These are phyloP conservation scores for Actinemys pallida DNA, from an alignment of 2,113 vertebrate species.

Conservation along the genomic window DNA sequence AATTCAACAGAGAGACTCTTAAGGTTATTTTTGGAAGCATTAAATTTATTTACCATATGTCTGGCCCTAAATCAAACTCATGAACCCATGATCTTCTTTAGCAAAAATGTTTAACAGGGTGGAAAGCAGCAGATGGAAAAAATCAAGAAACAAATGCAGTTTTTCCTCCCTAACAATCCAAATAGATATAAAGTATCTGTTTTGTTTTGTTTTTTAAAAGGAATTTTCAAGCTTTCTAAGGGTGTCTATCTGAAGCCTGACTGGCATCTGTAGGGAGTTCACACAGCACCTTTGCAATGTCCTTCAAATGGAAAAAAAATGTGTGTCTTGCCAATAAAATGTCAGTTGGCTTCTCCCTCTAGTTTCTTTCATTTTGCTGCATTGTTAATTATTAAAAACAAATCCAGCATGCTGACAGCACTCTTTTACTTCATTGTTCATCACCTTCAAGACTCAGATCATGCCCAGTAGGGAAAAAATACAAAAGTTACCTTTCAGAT, in stretches of 20 bases:
- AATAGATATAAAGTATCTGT: background rate
- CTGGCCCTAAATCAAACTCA: background rate
- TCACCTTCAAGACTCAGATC: background rate
- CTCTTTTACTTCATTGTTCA: constrained; percentile 1
- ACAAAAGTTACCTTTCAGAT: background rate
- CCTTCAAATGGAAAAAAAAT: background rate
- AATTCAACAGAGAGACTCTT: background rate
- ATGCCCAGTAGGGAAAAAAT: background rate
- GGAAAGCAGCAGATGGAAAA: background rate
- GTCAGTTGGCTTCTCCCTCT: background rate
- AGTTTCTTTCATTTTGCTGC: constrained; percentile 26
- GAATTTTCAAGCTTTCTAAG: background rate
- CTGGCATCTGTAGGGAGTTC: background rate
- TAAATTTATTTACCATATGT: background rate
- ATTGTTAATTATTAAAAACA: constrained; percentile 10
- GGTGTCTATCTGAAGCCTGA: background rate
- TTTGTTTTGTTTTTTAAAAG: constrained; percentile 4
- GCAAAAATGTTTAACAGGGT: background rate
- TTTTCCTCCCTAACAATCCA: background rate
- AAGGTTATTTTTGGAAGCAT: background rate
- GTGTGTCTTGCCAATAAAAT: background rate
- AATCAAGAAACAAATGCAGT: background rate
- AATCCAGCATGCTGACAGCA: background rate
- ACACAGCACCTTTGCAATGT: background rate
- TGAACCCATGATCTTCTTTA: background rate